A percentile compares a stretch with the other conserved stretches of the same genome.
phyloP scores from a whole-genome alignment of 2,888 invertebrate genomes.

The Dexiosoma caninum region DNA sequence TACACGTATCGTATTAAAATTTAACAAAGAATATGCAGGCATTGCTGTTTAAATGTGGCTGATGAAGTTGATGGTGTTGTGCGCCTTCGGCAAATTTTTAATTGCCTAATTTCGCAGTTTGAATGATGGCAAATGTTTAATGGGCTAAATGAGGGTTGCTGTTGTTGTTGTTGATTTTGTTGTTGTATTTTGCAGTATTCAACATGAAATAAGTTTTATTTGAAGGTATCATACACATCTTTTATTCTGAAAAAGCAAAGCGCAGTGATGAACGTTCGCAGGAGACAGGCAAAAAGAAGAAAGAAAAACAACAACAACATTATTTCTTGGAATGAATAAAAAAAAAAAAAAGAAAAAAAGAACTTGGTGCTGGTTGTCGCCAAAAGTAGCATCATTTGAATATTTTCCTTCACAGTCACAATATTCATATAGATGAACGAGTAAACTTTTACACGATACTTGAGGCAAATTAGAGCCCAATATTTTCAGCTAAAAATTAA shows the following conservation, averaged over 20 bases:
- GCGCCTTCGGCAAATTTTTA: constrained; percentile 77
- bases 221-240: not conserved
- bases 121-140: constrained; percentile 72
- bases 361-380: constrained; percentile 68
- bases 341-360: no score
- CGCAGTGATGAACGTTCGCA: constrained; percentile 73
- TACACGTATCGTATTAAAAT: not conserved
- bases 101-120: constrained; percentile 78
- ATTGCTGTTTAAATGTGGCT: constrained; percentile 26
- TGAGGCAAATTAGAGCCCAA: constrained; percentile 75
- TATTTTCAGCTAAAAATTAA: constrained; percentile 77
- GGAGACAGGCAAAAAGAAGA: not conserved
- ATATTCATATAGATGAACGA: not conserved
- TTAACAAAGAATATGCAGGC: not conserved
- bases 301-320: not conserved
- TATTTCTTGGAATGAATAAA: not conserved
- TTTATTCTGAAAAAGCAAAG: not conserved
- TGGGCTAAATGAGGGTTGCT: constrained; percentile 58
- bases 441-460: constrained; percentile 63
- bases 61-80: constrained; percentile 52
- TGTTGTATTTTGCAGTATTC: constrained; percentile 3
- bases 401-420: constrained; percentile 28
- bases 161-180: no score
- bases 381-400: constrained; percentile 66
- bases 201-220: not conserved